A percentile compares a stretch with the other conserved stretches of the same genome.
Evolutionary conservation across 1,140 invertebrate species (phyloP).

Genomic region (roundworm (Caenorhabditis elegans)): WBcel235 BX284602.5:7102001-7102500

Average conservation of each 20-base stretch:
- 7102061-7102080: constrained; percentile 74
- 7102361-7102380: constrained; percentile 78
- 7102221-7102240: constrained; percentile 69
- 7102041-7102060: constrained; percentile 86
- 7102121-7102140: constrained; percentile 99
- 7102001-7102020: constrained; percentile 95
- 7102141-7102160: constrained; percentile 98
- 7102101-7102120: constrained; percentile 99
- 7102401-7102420: constrained; percentile 70
- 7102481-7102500: neutral
- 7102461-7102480: neutral
- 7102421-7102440: neutral
- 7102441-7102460: too few relatives aligned
- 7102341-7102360: constrained; percentile 59
- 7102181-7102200: constrained; percentile 97
- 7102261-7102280: constrained; percentile 84
- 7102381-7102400: constrained; percentile 86
- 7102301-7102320: constrained; percentile 44
- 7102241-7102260: constrained; percentile 86
- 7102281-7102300: constrained; percentile 60
- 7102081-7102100: constrained; percentile 95
- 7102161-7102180: constrained; percentile 92
- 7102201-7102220: constrained; percentile 73
- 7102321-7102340: constrained; percentile 58
- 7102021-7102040: constrained; percentile 99